phyloP scores from a whole-genome alignment of 2,797 vertebrate species.

The Channallabes apus region DNA sequence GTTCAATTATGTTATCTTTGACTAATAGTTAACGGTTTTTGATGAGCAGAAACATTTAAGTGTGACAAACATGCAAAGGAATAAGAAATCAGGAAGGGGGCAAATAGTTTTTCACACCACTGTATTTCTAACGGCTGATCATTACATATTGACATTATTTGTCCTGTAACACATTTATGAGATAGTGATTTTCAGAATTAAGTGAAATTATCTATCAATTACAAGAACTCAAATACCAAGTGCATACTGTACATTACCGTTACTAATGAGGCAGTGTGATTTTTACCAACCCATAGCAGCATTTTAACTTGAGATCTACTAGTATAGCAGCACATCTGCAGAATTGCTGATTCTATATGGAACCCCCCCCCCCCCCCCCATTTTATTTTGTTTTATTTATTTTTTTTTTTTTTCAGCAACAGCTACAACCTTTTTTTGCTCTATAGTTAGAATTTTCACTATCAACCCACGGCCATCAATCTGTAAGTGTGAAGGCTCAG shows the following conservation, averaged over 20 bases:
- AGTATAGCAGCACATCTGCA: background rate
- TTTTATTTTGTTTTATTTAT: background rate
- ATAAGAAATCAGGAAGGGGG: too few species aligned
- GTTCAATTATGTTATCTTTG: too few species aligned
- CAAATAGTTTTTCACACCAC: too few species aligned
- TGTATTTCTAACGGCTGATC: background rate
- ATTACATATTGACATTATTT: background rate
- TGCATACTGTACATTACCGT: background rate
- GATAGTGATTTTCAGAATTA: background rate
- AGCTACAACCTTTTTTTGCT: background rate
- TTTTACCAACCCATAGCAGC: background rate
- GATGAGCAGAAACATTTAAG: too few species aligned
- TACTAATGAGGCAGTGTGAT: background rate
- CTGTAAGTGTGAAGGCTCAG: constrained; percentile 21
- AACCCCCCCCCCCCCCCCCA: too few species aligned
- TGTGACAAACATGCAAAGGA: too few species aligned
- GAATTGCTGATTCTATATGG: background rate
- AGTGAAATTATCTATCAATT: background rate
- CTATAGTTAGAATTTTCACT: constrained; percentile 20
- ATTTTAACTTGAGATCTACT: background rate
- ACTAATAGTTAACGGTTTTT: too few species aligned
- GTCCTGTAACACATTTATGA: background rate
- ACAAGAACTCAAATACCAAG: background rate
- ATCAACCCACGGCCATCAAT: constrained; percentile 10
- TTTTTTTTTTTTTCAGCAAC: too few species aligned